A percentile compares a stretch with the other conserved stretches of the same genome.
Evolutionary conservation across 1,140 invertebrate species (phyloP).

Genomic region (Brachionus sp.): DNA sequence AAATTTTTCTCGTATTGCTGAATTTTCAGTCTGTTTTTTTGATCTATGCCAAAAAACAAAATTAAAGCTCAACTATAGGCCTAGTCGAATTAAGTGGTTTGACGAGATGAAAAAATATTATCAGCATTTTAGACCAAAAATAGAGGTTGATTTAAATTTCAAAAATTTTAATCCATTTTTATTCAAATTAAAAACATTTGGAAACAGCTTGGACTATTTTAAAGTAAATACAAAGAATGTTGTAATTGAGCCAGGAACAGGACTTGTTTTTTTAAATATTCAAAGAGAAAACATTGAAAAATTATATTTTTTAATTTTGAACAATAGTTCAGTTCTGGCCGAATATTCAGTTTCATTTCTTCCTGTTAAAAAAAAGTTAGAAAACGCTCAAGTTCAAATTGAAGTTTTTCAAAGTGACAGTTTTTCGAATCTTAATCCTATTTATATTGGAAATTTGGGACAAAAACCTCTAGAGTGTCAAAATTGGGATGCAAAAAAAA

Average conservation of each 20-base stretch:
- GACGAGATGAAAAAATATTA: not conserved
- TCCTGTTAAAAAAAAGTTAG: not conserved
- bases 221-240: not conserved
- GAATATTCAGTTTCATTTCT: not conserved
- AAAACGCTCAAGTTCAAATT: not conserved
- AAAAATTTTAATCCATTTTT: not conserved
- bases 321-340: slow-evolving; percentile 1
- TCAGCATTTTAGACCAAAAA: not conserved
- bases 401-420: not conserved
- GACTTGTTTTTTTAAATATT: not conserved
- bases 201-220: not conserved
- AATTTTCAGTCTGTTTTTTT: not conserved
- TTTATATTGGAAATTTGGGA: not conserved
- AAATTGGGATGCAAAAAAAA: not conserved
- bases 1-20: not conserved
- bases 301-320: slow-evolving; percentile 2
- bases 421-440: not conserved
- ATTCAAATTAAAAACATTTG: not conserved
- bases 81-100: not conserved
- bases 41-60: not conserved
- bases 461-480: not conserved
- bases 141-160: not conserved
- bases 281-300: not conserved
- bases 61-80: not conserved
- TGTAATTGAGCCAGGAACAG: not conserved